Percentiles rank a stretch among this genome's conserved stretches.
These are phyloP conservation scores for Riparia riparia DNA, from an alignment of 2,113 vertebrate species.

Conservation along the genomic window DNA sequence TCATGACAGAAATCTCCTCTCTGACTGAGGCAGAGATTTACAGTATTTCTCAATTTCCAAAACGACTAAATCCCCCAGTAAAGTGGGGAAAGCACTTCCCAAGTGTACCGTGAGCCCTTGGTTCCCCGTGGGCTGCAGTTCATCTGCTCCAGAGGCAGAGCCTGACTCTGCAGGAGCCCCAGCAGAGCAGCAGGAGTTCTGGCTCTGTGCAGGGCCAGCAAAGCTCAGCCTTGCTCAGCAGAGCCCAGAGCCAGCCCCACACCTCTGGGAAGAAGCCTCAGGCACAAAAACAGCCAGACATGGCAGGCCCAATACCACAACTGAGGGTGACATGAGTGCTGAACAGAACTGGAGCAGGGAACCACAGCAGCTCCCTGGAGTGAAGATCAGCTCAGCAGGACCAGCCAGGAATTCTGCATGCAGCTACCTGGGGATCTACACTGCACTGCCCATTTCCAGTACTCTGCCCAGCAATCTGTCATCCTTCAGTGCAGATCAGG, in stretches of 20 bases:
- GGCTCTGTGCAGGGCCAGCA: neutral
- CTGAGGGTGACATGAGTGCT: neutral
- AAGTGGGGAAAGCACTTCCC: neutral
- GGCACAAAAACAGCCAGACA: neutral
- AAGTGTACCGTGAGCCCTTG: neutral
- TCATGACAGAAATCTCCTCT: neutral
- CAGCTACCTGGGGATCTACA: neutral
- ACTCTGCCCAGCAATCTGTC: neutral
- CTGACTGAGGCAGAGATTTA: neutral
- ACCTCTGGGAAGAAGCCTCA: neutral
- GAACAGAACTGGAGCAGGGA: neutral
- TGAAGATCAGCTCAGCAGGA: neutral
- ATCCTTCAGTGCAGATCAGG: neutral
- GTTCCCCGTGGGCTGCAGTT: accelerated
- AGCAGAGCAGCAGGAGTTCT: neutral
- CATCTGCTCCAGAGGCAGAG: neutral
- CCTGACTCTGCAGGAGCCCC: neutral
- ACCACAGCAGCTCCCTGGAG: neutral
- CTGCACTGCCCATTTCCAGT: neutral
- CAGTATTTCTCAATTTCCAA: neutral
- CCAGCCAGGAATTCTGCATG: neutral
- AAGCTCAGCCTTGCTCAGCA: neutral
- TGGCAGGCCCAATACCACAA: neutral
- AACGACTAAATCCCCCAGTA: neutral
- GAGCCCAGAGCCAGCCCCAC: neutral